phyloP scores from a whole-genome alignment of 2,113 vertebrate species.

The Tragelaphus scriptus region DNA sequence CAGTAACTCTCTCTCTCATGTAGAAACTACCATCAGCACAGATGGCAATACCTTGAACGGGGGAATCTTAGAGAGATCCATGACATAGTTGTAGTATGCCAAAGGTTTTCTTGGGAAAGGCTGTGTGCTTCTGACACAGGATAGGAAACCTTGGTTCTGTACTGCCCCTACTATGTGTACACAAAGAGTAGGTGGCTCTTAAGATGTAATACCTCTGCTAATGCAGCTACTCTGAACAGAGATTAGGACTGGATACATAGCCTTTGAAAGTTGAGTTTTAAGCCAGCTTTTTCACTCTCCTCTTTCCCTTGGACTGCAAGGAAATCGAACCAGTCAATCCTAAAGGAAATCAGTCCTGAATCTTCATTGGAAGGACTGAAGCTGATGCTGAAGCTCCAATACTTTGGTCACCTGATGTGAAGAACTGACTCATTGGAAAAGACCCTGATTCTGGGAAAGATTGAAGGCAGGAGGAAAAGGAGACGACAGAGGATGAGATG shows the following conservation, averaged over 20 bases:
- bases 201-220: background rate
- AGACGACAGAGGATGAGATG: background rate
- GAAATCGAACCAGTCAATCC: background rate
- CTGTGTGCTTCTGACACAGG: conserved; percentile 54
- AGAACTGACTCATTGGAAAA: background rate
- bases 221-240: background rate
- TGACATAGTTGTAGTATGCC: conserved; percentile 44
- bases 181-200: background rate
- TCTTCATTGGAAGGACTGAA: background rate
- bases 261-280: background rate
- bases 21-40: conserved; percentile 70
- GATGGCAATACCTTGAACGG: conserved; percentile 65
- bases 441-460: background rate
- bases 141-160: conserved; percentile 44
- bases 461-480: background rate
- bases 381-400: background rate
- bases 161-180: background rate
- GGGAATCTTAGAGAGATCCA: conserved; percentile 68
- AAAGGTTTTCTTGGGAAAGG: conserved; percentile 68
- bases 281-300: background rate
- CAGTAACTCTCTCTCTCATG: conserved; percentile 60
- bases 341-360: background rate
- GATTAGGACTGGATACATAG: background rate
- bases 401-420: background rate
- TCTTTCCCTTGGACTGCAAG: background rate